phyloP scores from a whole-genome alignment of 2,113 vertebrate species.

The Cyanoramphus novaezelandiae region DNA sequence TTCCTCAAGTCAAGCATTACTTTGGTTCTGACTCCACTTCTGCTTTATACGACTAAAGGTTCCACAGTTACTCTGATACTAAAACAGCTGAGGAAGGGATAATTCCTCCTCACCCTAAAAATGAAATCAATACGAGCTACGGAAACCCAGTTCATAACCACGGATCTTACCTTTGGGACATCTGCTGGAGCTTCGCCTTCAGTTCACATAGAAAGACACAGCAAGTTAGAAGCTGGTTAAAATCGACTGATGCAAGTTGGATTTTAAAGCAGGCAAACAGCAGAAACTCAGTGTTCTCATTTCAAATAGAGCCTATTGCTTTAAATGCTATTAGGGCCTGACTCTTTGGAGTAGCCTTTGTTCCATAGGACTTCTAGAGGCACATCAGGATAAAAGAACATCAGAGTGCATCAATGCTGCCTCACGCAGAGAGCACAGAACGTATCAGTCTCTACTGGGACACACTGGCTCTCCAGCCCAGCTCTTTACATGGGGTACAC shows the following conservation, averaged over 20 bases:
- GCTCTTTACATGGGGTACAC: background rate
- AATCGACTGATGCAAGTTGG: background rate
- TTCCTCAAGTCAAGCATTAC: background rate
- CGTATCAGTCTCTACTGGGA: background rate
- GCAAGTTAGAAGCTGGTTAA: background rate
- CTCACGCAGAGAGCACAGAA: background rate
- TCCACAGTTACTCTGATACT: background rate
- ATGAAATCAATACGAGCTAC: background rate
- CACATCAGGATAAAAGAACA: background rate
- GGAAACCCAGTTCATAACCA: background rate
- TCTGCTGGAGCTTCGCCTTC: background rate
- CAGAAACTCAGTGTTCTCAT: background rate
- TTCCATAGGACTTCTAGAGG: background rate
- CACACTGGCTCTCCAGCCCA: background rate
- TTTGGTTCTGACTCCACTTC: background rate
- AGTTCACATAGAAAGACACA: background rate
- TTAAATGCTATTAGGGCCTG: background rate
- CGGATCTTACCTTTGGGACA: slow-evolving; percentile 30
- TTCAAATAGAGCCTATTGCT: background rate
- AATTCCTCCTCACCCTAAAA: background rate
- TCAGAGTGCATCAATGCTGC: background rate
- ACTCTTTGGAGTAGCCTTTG: background rate
- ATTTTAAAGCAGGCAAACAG: background rate
- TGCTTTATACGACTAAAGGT: background rate
- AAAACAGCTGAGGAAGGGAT: background rate